Evolutionary conservation across 2,113 vertebrate genomes (phyloP), one percentile per base, ranked within the genome.

Genomic region (Bucco capensis): DNA sequence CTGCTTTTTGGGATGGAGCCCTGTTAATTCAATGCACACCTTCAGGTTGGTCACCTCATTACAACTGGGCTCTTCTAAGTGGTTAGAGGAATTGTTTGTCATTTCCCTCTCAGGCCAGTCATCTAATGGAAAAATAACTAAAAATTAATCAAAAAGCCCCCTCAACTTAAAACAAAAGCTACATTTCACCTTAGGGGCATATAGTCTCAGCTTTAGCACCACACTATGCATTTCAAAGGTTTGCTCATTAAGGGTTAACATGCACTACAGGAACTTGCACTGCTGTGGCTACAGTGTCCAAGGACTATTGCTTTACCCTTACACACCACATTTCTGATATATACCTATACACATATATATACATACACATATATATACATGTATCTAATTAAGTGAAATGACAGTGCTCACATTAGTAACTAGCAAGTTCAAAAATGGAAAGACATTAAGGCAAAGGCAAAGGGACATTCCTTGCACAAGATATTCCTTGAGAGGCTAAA

Each of bases 1-100:
- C 96, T 99, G 98, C 93, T 99, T 99, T 98, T 99, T 98, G 94
- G 99, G 99, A 94, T 99, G 98, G 97, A 99, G 98, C 83, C 99
- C 99, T 95, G 98, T 99, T 96, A 99, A 98, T 98, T 99, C 99
- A 94, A 99, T 99, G 97, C 99, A 99, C 97, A 99, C 99, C 96
- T 99, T 99, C 96, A 99, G 98, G 97, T 99, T 99, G 95, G 98
- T 98, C 96, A 99, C 98, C 96, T 99, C 98, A 98, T 97, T 98
- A 98, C 97, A 98, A 97, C 97, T 98, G 97, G 98, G 97, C 90
- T 98, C 99, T 94, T 99, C 98, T 95, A 97, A 98, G 79, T 98
- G 97, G 96, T 98, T 98, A 96, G 97, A 98, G 97, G 98, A 98
- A 97, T 92, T 97, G 93, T 98, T 97, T 97, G 97, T 97, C 96